Evolutionary conservation across 1,140 invertebrate species (phyloP).

Genomic region (Paracyclopina nana): DNA sequence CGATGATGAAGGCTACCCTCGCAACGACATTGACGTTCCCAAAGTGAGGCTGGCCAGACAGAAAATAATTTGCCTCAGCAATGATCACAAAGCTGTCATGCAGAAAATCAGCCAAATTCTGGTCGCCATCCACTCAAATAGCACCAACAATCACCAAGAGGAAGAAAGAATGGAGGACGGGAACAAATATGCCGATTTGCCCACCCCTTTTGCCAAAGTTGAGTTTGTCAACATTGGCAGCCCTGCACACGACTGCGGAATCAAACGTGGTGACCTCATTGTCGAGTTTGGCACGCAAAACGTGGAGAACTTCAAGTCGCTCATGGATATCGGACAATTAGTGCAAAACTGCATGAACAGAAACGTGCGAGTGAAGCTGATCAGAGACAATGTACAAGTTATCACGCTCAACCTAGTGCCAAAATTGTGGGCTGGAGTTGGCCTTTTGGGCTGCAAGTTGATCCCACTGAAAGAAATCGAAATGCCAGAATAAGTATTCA

Average conservation of each 20-base stretch:
- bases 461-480: slow-evolving; percentile 31
- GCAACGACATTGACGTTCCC: slow-evolving; percentile 72
- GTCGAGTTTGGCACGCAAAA: slow-evolving; percentile 65
- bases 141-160: slow-evolving; percentile 14
- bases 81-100: slow-evolving; percentile 70
- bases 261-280: slow-evolving; percentile 47
- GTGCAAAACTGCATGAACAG: slow-evolving; percentile 50
- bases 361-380: slow-evolving; percentile 37
- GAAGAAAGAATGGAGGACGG: slow-evolving; percentile 1
- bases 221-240: slow-evolving; percentile 51
- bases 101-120: slow-evolving; percentile 57
- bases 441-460: slow-evolving; percentile 54
- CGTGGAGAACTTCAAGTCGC: slow-evolving; percentile 43
- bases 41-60: slow-evolving; percentile 45
- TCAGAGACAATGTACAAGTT: slow-evolving; percentile 29
- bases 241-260: slow-evolving; percentile 54
- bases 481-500: too few relatives aligned
- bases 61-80: slow-evolving; percentile 49
- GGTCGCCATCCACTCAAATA: slow-evolving; percentile 32
- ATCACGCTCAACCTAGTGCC: slow-evolving; percentile 40
- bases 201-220: slow-evolving; percentile 42
- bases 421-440: slow-evolving; percentile 44
- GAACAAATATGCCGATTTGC: neutral
- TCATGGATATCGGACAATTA: slow-evolving; percentile 40
- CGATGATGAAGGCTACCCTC: slow-evolving; percentile 63